Evolutionary conservation across 2,888 invertebrate species (phyloP).

Genomic region (Girardia tigrina): DNA sequence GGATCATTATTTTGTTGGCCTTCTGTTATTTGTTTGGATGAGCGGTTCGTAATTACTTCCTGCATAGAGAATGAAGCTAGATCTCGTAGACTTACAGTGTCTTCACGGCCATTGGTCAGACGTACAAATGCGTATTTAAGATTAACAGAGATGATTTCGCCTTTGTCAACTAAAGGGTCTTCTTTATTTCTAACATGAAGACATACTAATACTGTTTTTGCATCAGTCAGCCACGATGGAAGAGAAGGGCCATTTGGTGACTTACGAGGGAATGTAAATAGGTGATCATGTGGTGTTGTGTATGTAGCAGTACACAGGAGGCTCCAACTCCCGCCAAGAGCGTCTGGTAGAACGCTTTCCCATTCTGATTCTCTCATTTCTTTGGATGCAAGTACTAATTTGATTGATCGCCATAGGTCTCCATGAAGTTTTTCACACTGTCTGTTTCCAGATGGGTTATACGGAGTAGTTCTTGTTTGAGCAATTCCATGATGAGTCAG

Average conservation of each 20-base stretch:
- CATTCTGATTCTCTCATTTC: slow-evolving; percentile 23
- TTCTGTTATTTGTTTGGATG: too few relatives aligned
- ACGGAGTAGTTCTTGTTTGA: slow-evolving; percentile 37
- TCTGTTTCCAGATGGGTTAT: slow-evolving; percentile 36
- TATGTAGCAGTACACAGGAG: slow-evolving; percentile 32
- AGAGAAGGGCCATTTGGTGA: background rate
- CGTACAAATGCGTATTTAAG: too few relatives aligned
- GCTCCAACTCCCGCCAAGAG: slow-evolving; percentile 1
- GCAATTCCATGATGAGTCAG: slow-evolving; percentile 34
- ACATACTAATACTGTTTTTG: slow-evolving; percentile 1
- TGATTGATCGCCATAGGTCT: slow-evolving; percentile 28
- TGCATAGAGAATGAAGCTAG: too few relatives aligned
- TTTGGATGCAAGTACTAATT: slow-evolving; percentile 4
- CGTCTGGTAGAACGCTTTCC: slow-evolving; percentile 30
- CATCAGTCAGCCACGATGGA: slow-evolving; percentile 25
- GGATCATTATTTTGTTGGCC: too few relatives aligned
- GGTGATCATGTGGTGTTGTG: slow-evolving; percentile 26
- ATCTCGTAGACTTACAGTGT: too few relatives aligned
- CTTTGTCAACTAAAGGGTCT: too few relatives aligned
- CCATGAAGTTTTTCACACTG: slow-evolving; percentile 24
- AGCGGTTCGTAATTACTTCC: too few relatives aligned
- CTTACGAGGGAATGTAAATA: slow-evolving; percentile 24
- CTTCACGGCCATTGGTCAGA: too few relatives aligned
- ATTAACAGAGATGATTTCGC: too few relatives aligned
- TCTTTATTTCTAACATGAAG: slow-evolving; percentile 24